Evolutionary conservation across 2,113 vertebrate species (phyloP), one percentile per base, ranked within the genome.

Genomic region (Pterocles gutturalis): DNA sequence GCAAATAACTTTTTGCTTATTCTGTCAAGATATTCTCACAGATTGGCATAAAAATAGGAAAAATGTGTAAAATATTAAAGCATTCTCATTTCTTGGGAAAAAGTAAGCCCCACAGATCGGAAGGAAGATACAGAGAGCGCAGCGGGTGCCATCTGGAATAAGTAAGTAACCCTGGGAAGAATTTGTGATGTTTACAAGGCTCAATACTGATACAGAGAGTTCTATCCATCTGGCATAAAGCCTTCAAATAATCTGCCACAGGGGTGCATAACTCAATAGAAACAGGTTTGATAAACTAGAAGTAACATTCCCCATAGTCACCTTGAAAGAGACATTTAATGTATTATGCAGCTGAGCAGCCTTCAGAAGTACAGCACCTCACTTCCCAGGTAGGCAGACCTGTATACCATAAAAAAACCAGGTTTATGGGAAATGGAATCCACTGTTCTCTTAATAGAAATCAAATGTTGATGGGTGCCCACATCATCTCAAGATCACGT

Each of bases 81-180:
- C 45, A 34, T 31, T 79, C 65, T 69, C 5, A 6, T 93, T 93
- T 91, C 70, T 84, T 26, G 81, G 70, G 77, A 78, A 91, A 90
- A 93, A 83, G 78, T 62, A 93, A 95, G 81, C 36, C 69, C 77
- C 83, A 72, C 28, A 76, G 77, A 83, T 64, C 92, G 89, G 70
- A 93, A 67, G 79, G 60, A 81, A 79, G 89, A 94, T 57, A 78
- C 20, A 78, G 80, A 22, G 55, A 77, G 81, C 1, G 0, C 87
- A 80, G 91, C 0, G 28, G 49, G 54, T 91, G 58, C 96, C 90
- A 87, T 93, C 92, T 95, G 95, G 91, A 93, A 96, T 86, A 85
- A 94, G 83, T 66, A 94, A 93, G 76, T 81, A 95, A 92, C 80
- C 60, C 93, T 69, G 69, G 83, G 83, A 96, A 94, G 93, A 94